phyloP scores from a whole-genome alignment of 2,888 invertebrate species.

The Hetaerina titia region DNA sequence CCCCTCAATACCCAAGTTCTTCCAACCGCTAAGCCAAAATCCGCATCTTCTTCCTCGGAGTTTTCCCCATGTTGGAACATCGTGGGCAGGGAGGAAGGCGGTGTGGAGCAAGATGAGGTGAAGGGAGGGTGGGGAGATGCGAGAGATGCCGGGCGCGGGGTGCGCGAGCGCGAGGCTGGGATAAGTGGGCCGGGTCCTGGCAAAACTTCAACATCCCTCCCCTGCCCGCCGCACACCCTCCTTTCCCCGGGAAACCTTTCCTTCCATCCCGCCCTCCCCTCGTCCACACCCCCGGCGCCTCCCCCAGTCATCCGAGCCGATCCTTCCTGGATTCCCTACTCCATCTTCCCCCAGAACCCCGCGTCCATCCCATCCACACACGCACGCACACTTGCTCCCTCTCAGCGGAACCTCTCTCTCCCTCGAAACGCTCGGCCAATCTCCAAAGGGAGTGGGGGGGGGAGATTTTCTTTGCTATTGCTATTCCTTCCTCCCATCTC shows the following conservation, averaged over 20 bases:
- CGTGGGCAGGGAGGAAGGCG: slow-evolving; percentile 69
- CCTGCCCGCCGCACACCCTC: slow-evolving; percentile 65
- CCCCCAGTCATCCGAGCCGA: slow-evolving; percentile 69
- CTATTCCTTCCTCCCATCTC: not conserved
- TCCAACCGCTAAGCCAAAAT: slow-evolving; percentile 65
- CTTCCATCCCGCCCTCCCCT: slow-evolving; percentile 69
- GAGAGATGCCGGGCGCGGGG: slow-evolving; percentile 5
- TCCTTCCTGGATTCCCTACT: slow-evolving; percentile 68
- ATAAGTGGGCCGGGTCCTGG: slow-evolving; percentile 69
- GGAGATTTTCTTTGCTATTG: slow-evolving; percentile 64
- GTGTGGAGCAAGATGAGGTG: slow-evolving; percentile 71
- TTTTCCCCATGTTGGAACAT: slow-evolving; percentile 53
- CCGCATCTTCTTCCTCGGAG: slow-evolving; percentile 45
- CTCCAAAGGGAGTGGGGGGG: slow-evolving; percentile 70
- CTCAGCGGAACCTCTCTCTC: slow-evolving; percentile 63
- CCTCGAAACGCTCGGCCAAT: slow-evolving; percentile 72
- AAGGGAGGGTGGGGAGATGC: slow-evolving; percentile 70
- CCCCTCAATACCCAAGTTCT: slow-evolving; percentile 61
- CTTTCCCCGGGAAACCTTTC: slow-evolving; percentile 52
- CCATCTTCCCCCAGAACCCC: slow-evolving; percentile 18
- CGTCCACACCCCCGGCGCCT: slow-evolving; percentile 47
- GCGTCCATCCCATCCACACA: not conserved
- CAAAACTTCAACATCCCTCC: slow-evolving; percentile 72
- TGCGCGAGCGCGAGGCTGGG: slow-evolving; percentile 72
- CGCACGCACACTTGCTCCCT: not conserved